phyloP scores from a whole-genome alignment of 2,888 invertebrate genomes.

The Dryobotodes eremita region DNA sequence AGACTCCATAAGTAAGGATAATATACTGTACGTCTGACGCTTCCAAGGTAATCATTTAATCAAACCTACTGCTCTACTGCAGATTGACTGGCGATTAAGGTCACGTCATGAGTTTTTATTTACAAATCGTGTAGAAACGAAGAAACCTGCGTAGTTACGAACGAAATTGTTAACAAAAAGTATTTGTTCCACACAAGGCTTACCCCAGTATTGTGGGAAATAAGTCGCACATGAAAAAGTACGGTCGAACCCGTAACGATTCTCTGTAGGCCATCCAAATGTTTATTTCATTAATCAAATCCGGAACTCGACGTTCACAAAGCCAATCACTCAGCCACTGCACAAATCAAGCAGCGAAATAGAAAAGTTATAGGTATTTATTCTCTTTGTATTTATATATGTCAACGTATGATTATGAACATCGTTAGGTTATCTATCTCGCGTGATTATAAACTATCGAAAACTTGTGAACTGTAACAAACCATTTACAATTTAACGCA shows the following conservation, averaged over 20 bases:
- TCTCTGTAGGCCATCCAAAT: neutral
- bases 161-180: neutral
- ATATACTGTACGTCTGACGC: too few relatives aligned
- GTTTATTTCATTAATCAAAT: constrained; percentile 45
- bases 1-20: neutral
- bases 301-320: constrained; percentile 10
- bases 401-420: too few relatives aligned
- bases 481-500: too few relatives aligned
- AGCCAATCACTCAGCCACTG: constrained; percentile 34
- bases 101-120: too few relatives aligned
- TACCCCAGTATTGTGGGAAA: neutral
- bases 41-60: neutral
- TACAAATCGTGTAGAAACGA: neutral
- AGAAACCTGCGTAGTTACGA: too few relatives aligned
- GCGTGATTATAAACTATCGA: too few relatives aligned
- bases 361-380: neutral
- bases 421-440: too few relatives aligned
- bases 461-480: too few relatives aligned
- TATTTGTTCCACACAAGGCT: neutral
- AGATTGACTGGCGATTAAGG: too few relatives aligned
- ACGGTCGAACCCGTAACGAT: neutral
- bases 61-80: too few relatives aligned
- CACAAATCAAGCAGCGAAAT: constrained; percentile 20
- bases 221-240: constrained; percentile 4
- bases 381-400: neutral